phyloP scores from a whole-genome alignment of 2,888 invertebrate species.

The Brassicogethes aeneus region DNA sequence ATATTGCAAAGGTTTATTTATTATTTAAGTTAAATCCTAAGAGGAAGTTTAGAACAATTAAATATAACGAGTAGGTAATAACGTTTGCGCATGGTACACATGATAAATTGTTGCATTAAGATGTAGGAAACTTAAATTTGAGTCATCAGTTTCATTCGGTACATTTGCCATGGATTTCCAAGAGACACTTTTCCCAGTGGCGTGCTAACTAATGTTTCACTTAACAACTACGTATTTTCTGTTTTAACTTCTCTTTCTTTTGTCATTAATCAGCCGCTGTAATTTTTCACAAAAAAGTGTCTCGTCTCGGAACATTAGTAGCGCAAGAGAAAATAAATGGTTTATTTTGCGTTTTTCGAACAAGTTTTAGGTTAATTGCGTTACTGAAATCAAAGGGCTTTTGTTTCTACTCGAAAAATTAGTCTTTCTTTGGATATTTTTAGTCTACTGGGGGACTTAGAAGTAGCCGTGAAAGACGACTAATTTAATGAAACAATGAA shows the following conservation, averaged over 20 bases:
- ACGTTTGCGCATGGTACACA: conserved; percentile 30
- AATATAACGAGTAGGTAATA: conserved; percentile 18
- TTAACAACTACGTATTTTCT: conserved; percentile 8
- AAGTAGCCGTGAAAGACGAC: too few relatives aligned
- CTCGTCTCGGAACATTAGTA: too few relatives aligned
- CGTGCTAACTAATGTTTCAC: neutral
- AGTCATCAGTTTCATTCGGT: conserved; percentile 38
- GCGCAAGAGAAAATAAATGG: too few relatives aligned
- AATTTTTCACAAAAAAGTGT: too few relatives aligned
- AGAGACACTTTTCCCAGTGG: neutral
- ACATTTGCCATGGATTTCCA: conserved; percentile 23
- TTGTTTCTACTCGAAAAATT: too few relatives aligned
- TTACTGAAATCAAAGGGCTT: too few relatives aligned
- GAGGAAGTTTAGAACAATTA: neutral
- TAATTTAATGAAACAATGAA: neutral
- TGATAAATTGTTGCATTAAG: conserved; percentile 38
- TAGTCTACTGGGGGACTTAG: too few relatives aligned
- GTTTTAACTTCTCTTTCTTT: too few relatives aligned
- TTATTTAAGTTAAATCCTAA: neutral
- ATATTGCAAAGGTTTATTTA: neutral
- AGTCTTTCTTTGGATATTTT: too few relatives aligned
- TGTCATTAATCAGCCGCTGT: too few relatives aligned
- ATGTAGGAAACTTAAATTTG: conserved; percentile 37
- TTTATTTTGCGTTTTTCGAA: too few relatives aligned
- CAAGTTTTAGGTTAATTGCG: too few relatives aligned